Evolutionary conservation across 1,140 invertebrate genomes (phyloP), one percentile per base, ranked within the genome.

Genomic region (Drosophila nasuta): DNA sequence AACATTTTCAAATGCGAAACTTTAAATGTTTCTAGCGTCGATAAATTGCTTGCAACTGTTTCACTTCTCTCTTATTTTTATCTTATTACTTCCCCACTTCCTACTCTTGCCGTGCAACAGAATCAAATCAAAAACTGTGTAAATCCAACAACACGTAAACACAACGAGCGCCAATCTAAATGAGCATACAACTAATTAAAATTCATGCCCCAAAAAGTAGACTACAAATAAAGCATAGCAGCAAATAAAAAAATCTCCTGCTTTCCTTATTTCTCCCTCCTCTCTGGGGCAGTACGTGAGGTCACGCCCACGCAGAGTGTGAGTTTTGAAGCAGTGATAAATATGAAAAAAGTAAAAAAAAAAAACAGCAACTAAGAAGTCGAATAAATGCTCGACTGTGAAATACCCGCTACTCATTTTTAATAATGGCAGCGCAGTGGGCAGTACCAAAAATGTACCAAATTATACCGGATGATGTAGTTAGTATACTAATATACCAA

Each of bases 171-270:
- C 17, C 62, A 17, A 54, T 57, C 46, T 64, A 65, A 71, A 72
- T 72, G 54, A 51, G 70, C 70, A 54, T 52, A 41, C 56, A 48
- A 52, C 58, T 66, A 68, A 73, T 68, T 74, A 74, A 74, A 74
- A 74, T 74, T 74, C 56, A 68, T 48, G 58, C 17, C 41, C 41
- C 59, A 62, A 62, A 62, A 70, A 43, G 48, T 52, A 15, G 56
- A 28, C 57, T n/a, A 43, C 54, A 51, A 17, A 52, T 25, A 58
- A 48, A 66, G 6, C 30, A n/a, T 58, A n/a, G 13, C 11, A 66
- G 30, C 35, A 43, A 67, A 66, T 33, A 25, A 25, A 17, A 17
- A 28, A 59, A 51, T 3, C 28, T 49, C 20, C 48, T 6, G 2
- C 20, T 11, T 4, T 28, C 13, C 28, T n/a, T 1, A 7, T 7